Conservation (phyloP, 2,888 invertebrate species). For the Cephus sareptanus region DNA sequence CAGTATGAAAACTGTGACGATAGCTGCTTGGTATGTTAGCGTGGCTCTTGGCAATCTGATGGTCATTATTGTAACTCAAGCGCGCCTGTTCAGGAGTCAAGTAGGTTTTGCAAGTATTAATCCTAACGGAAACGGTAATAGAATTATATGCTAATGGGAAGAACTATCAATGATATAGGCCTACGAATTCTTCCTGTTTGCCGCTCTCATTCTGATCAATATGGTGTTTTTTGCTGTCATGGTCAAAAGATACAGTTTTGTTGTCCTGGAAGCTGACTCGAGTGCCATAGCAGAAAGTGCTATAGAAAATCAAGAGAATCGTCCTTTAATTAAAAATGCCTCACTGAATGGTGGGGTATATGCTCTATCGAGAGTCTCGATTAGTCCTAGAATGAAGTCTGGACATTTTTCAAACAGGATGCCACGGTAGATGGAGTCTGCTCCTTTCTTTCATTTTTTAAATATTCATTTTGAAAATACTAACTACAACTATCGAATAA, state of each 20-base stretch:
- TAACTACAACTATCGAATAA: neutral
- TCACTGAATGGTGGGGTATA: neutral
- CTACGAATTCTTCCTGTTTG: conserved; percentile 80
- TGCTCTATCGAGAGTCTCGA: neutral
- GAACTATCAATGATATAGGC: conserved; percentile 67
- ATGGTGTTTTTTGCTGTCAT: conserved; percentile 74
- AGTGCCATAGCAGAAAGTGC: conserved; percentile 14
- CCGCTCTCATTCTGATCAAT: conserved; percentile 74
- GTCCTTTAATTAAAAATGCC: conserved; percentile 6
- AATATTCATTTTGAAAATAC: neutral
- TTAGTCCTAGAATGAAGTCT: neutral
- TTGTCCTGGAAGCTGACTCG: conserved; percentile 62
- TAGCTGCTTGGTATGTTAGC: conserved; percentile 86
- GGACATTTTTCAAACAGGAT: neutral
- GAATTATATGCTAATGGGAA: neutral
- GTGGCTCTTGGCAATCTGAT: conserved; percentile 84
- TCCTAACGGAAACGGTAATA: neutral
- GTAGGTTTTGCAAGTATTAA: conserved; percentile 58
- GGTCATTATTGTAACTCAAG: conserved; percentile 79
- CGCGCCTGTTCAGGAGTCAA: conserved; percentile 74
- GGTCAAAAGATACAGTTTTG: conserved; percentile 68
- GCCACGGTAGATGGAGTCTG: neutral
- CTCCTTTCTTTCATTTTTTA: neutral
- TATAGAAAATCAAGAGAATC: conserved; percentile 6
- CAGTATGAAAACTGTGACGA: conserved; percentile 85